phyloP scores from a whole-genome alignment of 1,140 invertebrate genomes.

The Lucilia cuprina region DNA sequence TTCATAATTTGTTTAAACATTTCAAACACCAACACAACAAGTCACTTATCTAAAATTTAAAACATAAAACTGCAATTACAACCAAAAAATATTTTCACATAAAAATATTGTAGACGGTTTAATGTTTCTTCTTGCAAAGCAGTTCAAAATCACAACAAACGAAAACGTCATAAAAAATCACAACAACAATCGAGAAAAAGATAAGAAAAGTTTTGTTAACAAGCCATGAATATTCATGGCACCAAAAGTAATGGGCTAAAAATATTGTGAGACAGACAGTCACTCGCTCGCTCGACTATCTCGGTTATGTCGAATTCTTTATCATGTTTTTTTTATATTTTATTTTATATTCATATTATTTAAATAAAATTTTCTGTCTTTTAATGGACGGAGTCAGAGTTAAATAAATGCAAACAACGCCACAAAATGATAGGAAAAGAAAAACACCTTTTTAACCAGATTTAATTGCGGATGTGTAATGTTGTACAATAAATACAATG shows the following conservation, averaged over 20 bases:
- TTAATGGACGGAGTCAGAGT: neutral
- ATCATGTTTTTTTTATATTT: neutral
- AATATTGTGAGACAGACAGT: neutral
- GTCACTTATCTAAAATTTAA: too few species aligned
- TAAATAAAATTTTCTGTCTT: neutral
- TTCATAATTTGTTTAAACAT: too few species aligned
- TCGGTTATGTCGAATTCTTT: neutral
- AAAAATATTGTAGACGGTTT: neutral
- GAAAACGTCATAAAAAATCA: neutral
- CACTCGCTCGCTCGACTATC: neutral
- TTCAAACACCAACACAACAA: too few species aligned
- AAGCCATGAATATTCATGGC: conserved; percentile 34
- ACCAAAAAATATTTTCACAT: neutral
- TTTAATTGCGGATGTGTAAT: conserved; percentile 20
- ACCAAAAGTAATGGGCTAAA: neutral
- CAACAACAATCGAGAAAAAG: neutral
- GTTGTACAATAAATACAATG: neutral
- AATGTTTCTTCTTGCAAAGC: neutral
- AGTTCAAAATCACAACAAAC: neutral
- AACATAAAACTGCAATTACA: conserved; percentile 1
- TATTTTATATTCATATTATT: neutral
- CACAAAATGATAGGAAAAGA: neutral
- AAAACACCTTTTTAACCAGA: conserved; percentile 4
- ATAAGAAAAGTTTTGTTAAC: conserved; percentile 31
- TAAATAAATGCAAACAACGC: neutral